These are phyloP conservation scores for Rhinichthys klamathensis DNA, from an alignment of 2,113 vertebrate genomes.

Conservation along the genomic window DNA sequence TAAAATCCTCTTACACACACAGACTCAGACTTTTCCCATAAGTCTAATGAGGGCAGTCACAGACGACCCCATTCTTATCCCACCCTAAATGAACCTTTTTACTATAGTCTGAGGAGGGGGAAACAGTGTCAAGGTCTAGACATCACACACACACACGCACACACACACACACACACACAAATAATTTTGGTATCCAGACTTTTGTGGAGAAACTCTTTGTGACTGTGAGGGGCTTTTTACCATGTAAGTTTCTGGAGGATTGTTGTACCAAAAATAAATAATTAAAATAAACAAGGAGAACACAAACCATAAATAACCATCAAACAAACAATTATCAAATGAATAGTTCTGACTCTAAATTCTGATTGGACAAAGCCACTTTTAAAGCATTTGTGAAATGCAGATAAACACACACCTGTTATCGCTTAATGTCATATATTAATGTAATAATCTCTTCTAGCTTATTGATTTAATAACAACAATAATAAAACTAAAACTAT, in stretches of 20 bases:
- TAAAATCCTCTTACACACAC: slow-evolving; percentile 14
- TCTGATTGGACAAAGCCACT: not conserved
- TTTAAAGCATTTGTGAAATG: not conserved
- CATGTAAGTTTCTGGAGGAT: not conserved
- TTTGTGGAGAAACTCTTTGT: slow-evolving; percentile 25
- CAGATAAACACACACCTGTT: not conserved
- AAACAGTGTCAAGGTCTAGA: slow-evolving; percentile 44
- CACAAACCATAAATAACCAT: not conserved
- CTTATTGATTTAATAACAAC: not conserved
- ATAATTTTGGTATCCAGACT: slow-evolving; percentile 1
- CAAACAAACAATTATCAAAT: not conserved
- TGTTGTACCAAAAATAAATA: too few relatives aligned
- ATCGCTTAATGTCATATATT: not conserved
- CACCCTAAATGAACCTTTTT: slow-evolving; percentile 55
- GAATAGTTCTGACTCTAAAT: not conserved
- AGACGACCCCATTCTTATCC: slow-evolving; percentile 51
- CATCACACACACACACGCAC: not conserved
- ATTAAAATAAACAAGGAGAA: not conserved
- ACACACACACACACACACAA: slow-evolving; percentile 23
- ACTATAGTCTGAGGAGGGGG: slow-evolving; percentile 52
- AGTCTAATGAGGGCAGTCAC: slow-evolving; percentile 24
- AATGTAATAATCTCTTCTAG: not conserved
- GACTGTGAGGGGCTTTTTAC: not conserved
- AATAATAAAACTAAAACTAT: not conserved
- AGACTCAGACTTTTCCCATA: slow-evolving; percentile 37